Conservation (phyloP, 30 jellyfish, hydroid and myxozoan genomes). For the Hydractinia echinata region DNA sequence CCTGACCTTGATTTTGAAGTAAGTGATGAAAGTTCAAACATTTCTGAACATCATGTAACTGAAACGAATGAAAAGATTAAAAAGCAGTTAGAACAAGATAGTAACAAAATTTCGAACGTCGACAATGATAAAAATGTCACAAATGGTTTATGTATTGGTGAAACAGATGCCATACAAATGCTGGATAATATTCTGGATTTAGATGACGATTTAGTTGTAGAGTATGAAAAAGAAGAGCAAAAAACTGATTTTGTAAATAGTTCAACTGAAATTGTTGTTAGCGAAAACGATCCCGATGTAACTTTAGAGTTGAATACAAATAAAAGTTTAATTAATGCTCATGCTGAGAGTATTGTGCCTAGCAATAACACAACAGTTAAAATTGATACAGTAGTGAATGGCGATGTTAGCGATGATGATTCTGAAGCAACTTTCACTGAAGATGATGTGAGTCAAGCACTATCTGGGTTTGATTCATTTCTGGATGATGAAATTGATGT, state of each 20-base stretch:
- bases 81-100: neutral
- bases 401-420: constrained; percentile 17
- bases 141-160: neutral
- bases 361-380: neutral
- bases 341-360: neutral
- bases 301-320: neutral
- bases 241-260: neutral
- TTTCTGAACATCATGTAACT: neutral
- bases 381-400: neutral
- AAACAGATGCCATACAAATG: neutral
- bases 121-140: no score
- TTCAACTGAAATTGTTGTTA: neutral
- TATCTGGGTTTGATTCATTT: constrained; percentile 17
- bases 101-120: no score
- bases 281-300: constrained; percentile 1
- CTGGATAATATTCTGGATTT: constrained; percentile 12
- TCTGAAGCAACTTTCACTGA: constrained; percentile 24
- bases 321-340: neutral
- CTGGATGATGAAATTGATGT: constrained; percentile 10
- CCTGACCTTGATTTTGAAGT: neutral
- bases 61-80: neutral
- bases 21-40: neutral
- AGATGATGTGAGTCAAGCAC: constrained; percentile 13
- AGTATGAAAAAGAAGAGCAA: neutral
- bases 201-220: constrained; percentile 2